phyloP scores from a whole-genome alignment of 2,888 invertebrate species.

The Watsonalla cultraria region DNA sequence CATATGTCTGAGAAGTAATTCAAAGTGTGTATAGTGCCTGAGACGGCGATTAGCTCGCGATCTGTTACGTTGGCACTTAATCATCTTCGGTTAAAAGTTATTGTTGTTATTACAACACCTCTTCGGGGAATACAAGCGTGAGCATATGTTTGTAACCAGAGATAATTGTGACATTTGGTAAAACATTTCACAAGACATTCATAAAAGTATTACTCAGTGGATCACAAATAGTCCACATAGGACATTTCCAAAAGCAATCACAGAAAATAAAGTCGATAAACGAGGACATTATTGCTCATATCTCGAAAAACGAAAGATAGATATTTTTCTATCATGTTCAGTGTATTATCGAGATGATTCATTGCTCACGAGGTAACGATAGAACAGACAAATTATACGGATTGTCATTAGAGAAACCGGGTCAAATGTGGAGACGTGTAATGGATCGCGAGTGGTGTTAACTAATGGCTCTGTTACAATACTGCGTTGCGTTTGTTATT shows the following conservation, averaged over 20 bases:
- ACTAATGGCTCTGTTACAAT: neutral
- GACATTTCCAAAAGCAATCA: neutral
- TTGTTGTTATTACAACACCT: no score
- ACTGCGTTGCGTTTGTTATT: neutral
- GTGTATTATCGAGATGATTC: neutral
- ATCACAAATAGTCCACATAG: no score
- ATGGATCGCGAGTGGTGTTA: slow-evolving; percentile 1
- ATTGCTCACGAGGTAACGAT: neutral
- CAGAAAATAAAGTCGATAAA: neutral
- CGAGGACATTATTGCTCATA: neutral
- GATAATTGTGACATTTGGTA: no score
- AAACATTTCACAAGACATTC: no score
- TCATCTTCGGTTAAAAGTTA: no score
- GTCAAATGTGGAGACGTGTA: slow-evolving; percentile 1
- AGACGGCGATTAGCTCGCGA: no score
- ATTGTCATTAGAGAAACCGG: slow-evolving; percentile 1
- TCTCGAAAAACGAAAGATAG: neutral
- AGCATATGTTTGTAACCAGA: no score
- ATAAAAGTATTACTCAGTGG: no score
- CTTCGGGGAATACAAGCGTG: no score
- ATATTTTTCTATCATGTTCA: neutral
- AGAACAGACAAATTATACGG: neutral
- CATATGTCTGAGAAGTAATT: no score
- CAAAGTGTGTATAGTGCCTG: no score
- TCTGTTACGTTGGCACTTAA: no score